Conservation (phyloP, 2,797 vertebrate species). For the Mormyrops attenuatus region DNA sequence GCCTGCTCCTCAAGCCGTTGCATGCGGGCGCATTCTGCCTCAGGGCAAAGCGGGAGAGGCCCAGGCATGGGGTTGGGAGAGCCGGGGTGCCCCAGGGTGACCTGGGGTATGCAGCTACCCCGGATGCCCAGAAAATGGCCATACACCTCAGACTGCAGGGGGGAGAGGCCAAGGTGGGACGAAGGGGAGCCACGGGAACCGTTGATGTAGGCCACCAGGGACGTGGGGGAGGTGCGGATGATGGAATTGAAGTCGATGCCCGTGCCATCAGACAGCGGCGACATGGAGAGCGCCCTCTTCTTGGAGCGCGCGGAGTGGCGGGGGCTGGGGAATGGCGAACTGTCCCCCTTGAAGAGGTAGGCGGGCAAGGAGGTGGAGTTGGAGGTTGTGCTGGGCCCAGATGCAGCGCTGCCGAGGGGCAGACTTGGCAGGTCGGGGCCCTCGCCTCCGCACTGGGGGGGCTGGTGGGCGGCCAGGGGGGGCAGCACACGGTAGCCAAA, state of each 20-base stretch:
- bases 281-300: conserved; percentile 79
- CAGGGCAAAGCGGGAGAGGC: conserved; percentile 25
- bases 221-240: conserved; percentile 89
- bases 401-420: conserved; percentile 62
- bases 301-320: conserved; percentile 65
- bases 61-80: conserved; percentile 34
- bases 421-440: conserved; percentile 61
- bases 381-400: conserved; percentile 59
- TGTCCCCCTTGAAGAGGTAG: conserved; percentile 69
- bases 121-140: conserved; percentile 87
- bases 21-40: conserved; percentile 58
- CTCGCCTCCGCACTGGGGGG: conserved; percentile 62
- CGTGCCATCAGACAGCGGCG: conserved; percentile 81
- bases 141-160: conserved; percentile 79
- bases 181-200: conserved; percentile 73
- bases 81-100: conserved; percentile 37
- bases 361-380: conserved; percentile 73
- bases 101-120: conserved; percentile 77
- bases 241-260: conserved; percentile 88
- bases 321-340: conserved; percentile 57
- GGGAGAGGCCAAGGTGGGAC: conserved; percentile 63
- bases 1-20: conserved; percentile 69
- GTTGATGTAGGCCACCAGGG: conserved; percentile 89
- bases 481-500: conserved; percentile 73
- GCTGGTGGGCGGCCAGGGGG: conserved; percentile 57